Evolutionary conservation across 2,113 vertebrate genomes (phyloP).

Genomic region (Bucco capensis): DNA sequence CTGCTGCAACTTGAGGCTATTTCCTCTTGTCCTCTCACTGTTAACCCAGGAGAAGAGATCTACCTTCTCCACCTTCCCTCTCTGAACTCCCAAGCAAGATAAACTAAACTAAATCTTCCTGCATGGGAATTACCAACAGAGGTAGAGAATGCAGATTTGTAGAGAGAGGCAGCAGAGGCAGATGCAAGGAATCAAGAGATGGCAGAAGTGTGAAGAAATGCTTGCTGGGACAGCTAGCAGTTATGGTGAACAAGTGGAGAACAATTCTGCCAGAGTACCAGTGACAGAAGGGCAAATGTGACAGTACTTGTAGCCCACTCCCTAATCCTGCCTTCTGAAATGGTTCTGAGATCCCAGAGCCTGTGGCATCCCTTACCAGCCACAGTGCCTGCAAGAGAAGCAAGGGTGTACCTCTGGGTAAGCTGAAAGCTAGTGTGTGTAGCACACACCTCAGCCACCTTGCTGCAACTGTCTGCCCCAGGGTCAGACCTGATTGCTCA

Average conservation of each 20-base stretch:
- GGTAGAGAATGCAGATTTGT: accelerated
- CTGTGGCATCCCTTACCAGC: neutral
- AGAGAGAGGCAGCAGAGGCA: neutral
- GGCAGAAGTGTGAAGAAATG: neutral
- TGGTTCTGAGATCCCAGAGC: too few relatives aligned
- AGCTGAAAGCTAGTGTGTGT: accelerated
- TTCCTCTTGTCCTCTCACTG: too few relatives aligned
- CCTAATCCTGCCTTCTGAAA: neutral
- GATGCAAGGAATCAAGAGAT: neutral
- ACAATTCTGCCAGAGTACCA: neutral
- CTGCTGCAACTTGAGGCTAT: too few relatives aligned
- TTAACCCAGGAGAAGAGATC: too few relatives aligned
- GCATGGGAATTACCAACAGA: neutral
- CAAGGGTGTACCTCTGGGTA: accelerated
- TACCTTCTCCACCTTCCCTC: too few relatives aligned
- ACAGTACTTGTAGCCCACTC: accelerated
- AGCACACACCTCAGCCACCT: neutral
- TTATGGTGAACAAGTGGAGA: neutral
- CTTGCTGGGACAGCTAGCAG: accelerated
- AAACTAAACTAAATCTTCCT: neutral
- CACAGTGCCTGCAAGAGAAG: neutral
- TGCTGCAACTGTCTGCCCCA: neutral
- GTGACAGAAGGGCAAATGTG: accelerated
- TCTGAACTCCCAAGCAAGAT: neutral
- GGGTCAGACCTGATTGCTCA: neutral